These are phyloP conservation scores for Cranoglanis bouderius DNA, from an alignment of 2,113 vertebrate genomes.

Conservation along the genomic window DNA sequence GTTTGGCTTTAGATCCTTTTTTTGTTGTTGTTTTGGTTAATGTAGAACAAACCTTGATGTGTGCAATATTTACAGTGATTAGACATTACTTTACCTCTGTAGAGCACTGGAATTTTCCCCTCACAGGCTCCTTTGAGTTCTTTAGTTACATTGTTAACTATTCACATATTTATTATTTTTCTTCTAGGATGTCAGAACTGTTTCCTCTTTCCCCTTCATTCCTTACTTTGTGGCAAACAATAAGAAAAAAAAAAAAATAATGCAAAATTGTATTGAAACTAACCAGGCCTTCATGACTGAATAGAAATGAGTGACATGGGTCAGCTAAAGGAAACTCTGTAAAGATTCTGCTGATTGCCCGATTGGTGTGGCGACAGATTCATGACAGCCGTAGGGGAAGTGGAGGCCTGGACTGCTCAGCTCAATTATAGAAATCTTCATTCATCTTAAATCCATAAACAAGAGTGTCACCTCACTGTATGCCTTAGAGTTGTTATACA, in stretches of 20 bases:
- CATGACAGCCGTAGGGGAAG: slow-evolving; percentile 50
- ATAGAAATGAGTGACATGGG: slow-evolving; percentile 25
- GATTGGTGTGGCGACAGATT: slow-evolving; percentile 49
- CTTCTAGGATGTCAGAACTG: not conserved
- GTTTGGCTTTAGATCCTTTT: not conserved
- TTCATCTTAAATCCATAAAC: slow-evolving; percentile 53
- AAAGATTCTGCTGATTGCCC: slow-evolving; percentile 52
- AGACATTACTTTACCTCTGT: not conserved
- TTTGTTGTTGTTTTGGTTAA: not conserved
- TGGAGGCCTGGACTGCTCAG: slow-evolving; percentile 30
- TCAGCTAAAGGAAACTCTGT: slow-evolving; percentile 16
- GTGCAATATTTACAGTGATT: not conserved
- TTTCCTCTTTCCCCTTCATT: not conserved
- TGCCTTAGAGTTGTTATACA: slow-evolving; percentile 11
- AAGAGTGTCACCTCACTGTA: slow-evolving; percentile 17
- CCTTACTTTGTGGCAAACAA: slow-evolving; percentile 18
- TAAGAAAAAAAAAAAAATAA: slow-evolving; percentile 15
- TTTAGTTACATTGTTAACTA: not conserved
- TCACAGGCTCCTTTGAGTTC: not conserved
- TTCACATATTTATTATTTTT: slow-evolving; percentile 18
- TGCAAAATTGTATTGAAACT: slow-evolving; percentile 18
- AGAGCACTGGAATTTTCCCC: not conserved
- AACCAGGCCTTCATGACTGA: slow-evolving; percentile 42
- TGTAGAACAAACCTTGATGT: not conserved
- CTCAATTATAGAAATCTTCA: slow-evolving; percentile 55